These are phyloP conservation scores for Gonioctena quinquepunctata DNA, from an alignment of 1,140 invertebrate species.

Conservation along the genomic window DNA sequence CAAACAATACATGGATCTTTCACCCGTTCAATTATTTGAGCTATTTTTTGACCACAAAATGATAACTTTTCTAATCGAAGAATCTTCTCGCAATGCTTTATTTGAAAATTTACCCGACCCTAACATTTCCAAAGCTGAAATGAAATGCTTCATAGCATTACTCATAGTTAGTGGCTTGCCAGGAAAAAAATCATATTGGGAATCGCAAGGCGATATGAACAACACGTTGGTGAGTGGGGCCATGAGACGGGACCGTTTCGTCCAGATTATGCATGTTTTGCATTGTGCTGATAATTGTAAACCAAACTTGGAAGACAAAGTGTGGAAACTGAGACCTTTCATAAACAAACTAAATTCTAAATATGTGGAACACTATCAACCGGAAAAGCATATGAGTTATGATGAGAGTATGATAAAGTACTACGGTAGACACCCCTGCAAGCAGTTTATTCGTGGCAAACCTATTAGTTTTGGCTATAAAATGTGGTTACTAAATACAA, in stretches of 20 bases:
- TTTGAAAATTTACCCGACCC: neutral
- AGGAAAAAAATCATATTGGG: conserved; percentile 45
- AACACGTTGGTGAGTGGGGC: conserved; percentile 38
- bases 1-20: conserved; percentile 38
- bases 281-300: conserved; percentile 41
- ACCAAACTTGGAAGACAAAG: conserved; percentile 23
- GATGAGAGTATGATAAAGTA: conserved; percentile 47
- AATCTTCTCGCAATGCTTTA: neutral
- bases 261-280: conserved; percentile 45
- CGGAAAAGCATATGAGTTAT: conserved; percentile 17
- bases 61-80: neutral
- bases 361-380: conserved; percentile 20
- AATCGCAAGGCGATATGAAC: conserved; percentile 44
- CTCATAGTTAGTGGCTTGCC: conserved; percentile 21
- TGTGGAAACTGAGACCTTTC: conserved; percentile 27
- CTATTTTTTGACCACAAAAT: neutral
- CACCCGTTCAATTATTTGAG: neutral
- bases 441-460: conserved; percentile 42
- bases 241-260: conserved; percentile 47
- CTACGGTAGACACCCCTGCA: conserved; percentile 37
- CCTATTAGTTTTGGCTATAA: conserved; percentile 37
- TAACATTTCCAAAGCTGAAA: neutral
- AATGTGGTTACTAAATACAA: conserved; percentile 29
- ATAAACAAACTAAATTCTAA: conserved; percentile 27
- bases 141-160: neutral